Conservation (phyloP, 1,140 invertebrate species). For the Drosophila albomicans region DNA sequence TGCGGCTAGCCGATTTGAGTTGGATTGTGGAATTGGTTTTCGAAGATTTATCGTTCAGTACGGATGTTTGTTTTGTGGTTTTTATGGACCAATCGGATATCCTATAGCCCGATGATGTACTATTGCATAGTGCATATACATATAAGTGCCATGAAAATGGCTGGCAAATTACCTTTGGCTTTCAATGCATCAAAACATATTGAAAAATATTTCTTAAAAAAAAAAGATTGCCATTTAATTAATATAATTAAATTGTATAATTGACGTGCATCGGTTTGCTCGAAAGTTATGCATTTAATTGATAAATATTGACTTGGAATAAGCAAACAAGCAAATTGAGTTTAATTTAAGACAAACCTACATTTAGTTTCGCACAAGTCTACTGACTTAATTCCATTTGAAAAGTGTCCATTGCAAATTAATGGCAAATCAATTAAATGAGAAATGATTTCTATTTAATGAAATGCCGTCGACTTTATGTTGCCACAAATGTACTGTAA, state of each 20-base stretch:
- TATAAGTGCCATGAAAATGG: background rate
- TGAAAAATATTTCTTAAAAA: background rate
- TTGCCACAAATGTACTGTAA: constrained; percentile 30
- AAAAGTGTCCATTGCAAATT: background rate
- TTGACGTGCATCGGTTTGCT: background rate
- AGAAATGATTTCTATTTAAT: constrained; percentile 26
- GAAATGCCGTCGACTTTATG: constrained; percentile 2
- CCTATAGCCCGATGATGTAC: background rate
- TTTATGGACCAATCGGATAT: constrained; percentile 13
- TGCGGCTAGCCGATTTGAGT: constrained; percentile 53
- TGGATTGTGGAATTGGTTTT: constrained; percentile 41
- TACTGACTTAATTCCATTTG: background rate
- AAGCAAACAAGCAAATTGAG: background rate
- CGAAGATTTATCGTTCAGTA: constrained; percentile 39
- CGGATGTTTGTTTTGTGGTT: constrained; percentile 28
- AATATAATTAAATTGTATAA: background rate
- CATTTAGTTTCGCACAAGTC: background rate
- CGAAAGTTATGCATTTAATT: background rate
- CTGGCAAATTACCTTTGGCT: constrained; percentile 1
- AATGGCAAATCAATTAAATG: constrained; percentile 11
- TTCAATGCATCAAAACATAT: background rate
- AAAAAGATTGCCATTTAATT: background rate
- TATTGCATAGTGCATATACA: background rate
- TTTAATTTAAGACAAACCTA: background rate
- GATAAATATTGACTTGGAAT: background rate